Conservation (phyloP, 30 jellyfish, hydroid and myxozoan species). For the Hydra vulgaris region DNA sequence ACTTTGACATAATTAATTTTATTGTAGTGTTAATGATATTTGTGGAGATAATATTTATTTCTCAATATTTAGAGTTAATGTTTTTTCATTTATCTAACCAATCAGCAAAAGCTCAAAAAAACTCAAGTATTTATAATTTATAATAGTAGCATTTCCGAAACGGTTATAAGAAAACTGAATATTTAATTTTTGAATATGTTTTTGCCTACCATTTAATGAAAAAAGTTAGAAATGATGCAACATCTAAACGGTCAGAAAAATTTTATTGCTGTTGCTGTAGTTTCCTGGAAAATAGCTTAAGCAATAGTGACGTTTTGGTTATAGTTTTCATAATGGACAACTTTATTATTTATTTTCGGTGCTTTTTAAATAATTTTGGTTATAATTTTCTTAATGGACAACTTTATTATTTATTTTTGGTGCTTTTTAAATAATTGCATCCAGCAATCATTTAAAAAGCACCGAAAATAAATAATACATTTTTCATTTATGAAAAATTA, state of each 20-base stretch:
- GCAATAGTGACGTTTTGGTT: too few relatives aligned
- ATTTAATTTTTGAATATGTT: background rate
- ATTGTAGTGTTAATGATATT: slow-evolving; percentile 3
- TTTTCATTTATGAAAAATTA: background rate
- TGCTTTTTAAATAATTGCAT: background rate
- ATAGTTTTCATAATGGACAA: too few relatives aligned
- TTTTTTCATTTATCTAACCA: slow-evolving; percentile 2
- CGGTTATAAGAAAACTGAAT: background rate
- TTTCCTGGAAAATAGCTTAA: too few relatives aligned
- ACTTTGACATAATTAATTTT: background rate
- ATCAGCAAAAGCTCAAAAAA: slow-evolving; percentile 5
- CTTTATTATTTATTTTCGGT: too few relatives aligned
- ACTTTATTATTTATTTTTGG: background rate
- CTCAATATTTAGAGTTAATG: background rate
- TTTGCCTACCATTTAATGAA: background rate
- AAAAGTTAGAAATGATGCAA: too few relatives aligned
- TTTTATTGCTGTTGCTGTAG: too few relatives aligned
- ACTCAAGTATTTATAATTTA: slow-evolving; percentile 1
- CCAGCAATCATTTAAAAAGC: too few relatives aligned
- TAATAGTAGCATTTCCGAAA: background rate
- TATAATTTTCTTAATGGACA: too few relatives aligned
- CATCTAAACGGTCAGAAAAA: slow-evolving; percentile 3
- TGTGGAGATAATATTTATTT: background rate
- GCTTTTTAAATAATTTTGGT: too few relatives aligned
- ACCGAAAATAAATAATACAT: too few relatives aligned